Evolutionary conservation across 2,113 vertebrate genomes (phyloP).

Genomic region (Gymnobelideus leadbeateri): DNA sequence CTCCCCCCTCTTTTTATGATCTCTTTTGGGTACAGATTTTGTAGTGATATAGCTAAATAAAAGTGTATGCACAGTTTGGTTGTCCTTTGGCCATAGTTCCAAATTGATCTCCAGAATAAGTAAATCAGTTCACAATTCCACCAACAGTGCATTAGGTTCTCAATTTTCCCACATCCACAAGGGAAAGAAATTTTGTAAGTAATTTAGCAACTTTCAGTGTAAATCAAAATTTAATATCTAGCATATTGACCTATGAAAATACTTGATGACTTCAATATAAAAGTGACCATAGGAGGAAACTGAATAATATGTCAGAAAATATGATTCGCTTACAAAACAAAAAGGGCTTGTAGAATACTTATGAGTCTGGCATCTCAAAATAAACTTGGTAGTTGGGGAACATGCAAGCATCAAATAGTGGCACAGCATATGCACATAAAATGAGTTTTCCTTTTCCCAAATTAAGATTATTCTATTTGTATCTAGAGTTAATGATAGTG

Average conservation of each 20-base stretch:
- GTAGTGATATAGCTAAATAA: neutral
- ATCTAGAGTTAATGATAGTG: neutral
- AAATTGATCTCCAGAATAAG: neutral
- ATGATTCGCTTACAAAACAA: neutral
- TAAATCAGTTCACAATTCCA: neutral
- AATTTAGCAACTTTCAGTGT: neutral
- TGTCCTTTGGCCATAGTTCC: neutral
- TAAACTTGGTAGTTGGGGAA: neutral
- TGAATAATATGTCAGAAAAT: neutral
- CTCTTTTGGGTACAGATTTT: neutral
- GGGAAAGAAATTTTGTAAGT: neutral
- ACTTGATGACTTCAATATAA: neutral
- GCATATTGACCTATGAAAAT: neutral
- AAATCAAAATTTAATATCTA: neutral
- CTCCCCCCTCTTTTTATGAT: neutral
- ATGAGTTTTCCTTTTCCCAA: neutral
- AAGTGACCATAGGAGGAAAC: neutral
- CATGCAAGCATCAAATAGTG: neutral
- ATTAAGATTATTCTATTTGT: neutral
- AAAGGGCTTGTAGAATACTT: neutral
- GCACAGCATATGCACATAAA: neutral
- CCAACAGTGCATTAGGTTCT: neutral
- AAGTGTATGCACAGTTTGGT: neutral
- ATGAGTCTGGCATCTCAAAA: neutral
- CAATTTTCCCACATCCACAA: neutral